These are phyloP conservation scores for Syngnathus scovelli DNA, from an alignment of 2,113 vertebrate species.

Conservation along the genomic window DNA sequence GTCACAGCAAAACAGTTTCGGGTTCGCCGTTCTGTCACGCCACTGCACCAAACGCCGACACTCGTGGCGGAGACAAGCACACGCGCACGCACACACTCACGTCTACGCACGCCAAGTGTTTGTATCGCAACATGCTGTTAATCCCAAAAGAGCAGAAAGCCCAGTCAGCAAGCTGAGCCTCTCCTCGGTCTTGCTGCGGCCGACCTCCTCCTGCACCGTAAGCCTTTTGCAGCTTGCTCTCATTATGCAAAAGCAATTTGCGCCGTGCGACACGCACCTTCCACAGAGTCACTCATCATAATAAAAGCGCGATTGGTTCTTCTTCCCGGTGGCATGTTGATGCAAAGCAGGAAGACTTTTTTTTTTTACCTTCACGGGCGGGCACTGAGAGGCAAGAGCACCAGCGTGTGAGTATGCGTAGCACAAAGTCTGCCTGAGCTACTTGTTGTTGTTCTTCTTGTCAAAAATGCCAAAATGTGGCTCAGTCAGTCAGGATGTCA, in stretches of 20 bases:
- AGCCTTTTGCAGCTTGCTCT: conserved; percentile 38
- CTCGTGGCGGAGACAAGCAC: neutral
- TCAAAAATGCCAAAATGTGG: neutral
- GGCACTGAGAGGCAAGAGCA: neutral
- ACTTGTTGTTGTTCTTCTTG: conserved; percentile 17
- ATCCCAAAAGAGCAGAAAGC: conserved; percentile 25
- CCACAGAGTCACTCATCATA: conserved; percentile 41
- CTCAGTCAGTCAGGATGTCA: no score
- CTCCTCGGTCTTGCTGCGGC: conserved; percentile 49
- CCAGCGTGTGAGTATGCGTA: conserved; percentile 10
- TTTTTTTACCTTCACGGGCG: neutral
- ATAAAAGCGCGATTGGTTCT: conserved; percentile 52
- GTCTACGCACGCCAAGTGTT: neutral
- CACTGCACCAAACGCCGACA: conserved; percentile 49
- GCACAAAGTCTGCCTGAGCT: conserved; percentile 47
- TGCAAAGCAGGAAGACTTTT: conserved; percentile 9
- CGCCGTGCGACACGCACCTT: conserved; percentile 45
- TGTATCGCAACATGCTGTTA: conserved; percentile 11
- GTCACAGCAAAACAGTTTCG: conserved; percentile 45
- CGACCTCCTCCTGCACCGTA: conserved; percentile 36
- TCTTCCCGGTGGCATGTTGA: conserved; percentile 23
- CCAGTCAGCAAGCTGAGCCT: conserved; percentile 48
- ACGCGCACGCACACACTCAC: neutral
- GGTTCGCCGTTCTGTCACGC: conserved; percentile 36
- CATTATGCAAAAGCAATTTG: conserved; percentile 54